Evolutionary conservation across 2,113 vertebrate genomes (phyloP).

Genomic region (Pitta sordida): DNA sequence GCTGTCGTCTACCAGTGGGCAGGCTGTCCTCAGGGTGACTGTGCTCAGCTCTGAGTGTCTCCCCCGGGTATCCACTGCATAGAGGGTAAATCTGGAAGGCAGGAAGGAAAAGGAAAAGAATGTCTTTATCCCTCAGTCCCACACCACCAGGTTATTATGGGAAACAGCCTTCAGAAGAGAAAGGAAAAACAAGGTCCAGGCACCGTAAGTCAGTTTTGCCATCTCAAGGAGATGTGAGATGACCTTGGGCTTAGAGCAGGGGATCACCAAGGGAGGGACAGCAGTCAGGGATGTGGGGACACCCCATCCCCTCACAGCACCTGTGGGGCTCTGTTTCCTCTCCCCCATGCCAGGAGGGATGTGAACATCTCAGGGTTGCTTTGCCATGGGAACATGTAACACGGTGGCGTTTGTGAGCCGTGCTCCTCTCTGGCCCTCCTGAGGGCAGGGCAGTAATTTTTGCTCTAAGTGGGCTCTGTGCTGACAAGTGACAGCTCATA

Average conservation of each 20-base stretch:
- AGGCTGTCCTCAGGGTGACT: conserved; percentile 90
- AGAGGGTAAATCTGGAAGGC: conserved; percentile 86
- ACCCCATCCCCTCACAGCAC: rapidly evolving
- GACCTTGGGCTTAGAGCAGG: background rate
- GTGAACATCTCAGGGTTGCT: background rate
- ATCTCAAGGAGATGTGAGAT: background rate
- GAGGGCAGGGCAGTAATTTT: background rate
- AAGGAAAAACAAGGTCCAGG: background rate
- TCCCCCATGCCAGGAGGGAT: background rate
- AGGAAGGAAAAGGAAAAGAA: background rate
- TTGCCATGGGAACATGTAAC: background rate
- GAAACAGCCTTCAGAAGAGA: background rate
- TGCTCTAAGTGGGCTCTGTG: background rate
- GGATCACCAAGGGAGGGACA: background rate
- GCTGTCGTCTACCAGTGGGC: conserved; percentile 93
- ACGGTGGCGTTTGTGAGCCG: rapidly evolving
- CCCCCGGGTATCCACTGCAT: conserved; percentile 91
- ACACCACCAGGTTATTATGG: background rate
- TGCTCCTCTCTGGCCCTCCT: background rate
- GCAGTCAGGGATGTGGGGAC: background rate
- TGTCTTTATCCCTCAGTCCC: background rate
- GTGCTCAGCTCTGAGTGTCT: conserved; percentile 90
- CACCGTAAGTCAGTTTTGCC: background rate
- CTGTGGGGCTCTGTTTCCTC: rapidly evolving
- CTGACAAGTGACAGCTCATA: conserved; percentile 15